Evolutionary conservation across 2,113 vertebrate species (phyloP), one percentile per base, ranked within the genome.

Genomic region (Gobius niger): DNA sequence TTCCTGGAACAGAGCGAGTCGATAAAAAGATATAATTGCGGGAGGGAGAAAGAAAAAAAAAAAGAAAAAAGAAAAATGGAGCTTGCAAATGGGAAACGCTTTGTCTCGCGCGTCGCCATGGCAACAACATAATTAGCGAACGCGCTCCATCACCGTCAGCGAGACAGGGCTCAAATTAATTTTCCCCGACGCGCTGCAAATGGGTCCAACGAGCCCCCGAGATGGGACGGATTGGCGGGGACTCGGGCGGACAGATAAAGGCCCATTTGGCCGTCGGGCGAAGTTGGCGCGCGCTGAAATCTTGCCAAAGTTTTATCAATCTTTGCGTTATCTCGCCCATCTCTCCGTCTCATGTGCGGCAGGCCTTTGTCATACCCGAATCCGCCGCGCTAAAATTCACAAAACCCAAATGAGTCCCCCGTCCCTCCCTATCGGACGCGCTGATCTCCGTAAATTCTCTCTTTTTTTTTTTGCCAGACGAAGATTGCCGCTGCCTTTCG

Each of bases 141-240:
- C 71, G 62, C 78, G 73, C 77, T 78, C 67, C 60, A 67, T 74
- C 66, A 75, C 70, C 72, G 82, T 84, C 84, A 84, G 80, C 77
- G 78, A 52, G 80, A 87, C 60, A 12, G 77, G 63, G 57, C 68
- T 60, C 68, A 85, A 90, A 89, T 87, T 74, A 84, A 85, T 87
- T 89, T 83, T 72, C 71, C 82, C 34, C 44, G 44, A 9, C 67
- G 65, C 82, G 80, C 80, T 61, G 80, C 72, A 87, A 77, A 79
- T 78, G 77, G 82, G 70, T 57, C 82, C 24, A 71, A 85, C 85
- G 77, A 81, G 82, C 62, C 72, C 75, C 72, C 75, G 73, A 77
- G 75, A 85, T 83, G 81, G 75, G 64, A 77, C 65, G 76, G 72
- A 77, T 84, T 81, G 49, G 57, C 76, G 71, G 76, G 24, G 24